Evolutionary conservation across 2,888 invertebrate genomes (phyloP).

Genomic region (Caenorhabditis zanzibari): DNA sequence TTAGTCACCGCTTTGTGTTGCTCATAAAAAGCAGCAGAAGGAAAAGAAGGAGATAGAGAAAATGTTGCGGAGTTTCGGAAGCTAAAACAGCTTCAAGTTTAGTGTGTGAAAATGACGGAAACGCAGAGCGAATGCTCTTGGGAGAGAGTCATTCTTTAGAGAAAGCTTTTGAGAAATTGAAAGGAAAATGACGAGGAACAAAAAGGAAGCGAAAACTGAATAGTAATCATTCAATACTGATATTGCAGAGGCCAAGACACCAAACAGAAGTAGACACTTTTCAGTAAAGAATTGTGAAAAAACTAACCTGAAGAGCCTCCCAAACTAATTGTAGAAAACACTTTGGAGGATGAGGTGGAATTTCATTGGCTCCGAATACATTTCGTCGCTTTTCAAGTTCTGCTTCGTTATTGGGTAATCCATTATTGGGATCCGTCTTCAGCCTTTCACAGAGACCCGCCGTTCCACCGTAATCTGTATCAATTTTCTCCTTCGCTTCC

Average conservation of each 20-base stretch:
- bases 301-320: constrained; percentile 81
- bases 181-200: constrained; percentile 31
- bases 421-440: constrained; percentile 96
- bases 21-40: constrained; percentile 38
- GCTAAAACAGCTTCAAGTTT: constrained; percentile 3
- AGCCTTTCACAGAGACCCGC: constrained; percentile 96
- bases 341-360: constrained; percentile 82
- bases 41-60: constrained; percentile 16
- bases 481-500: constrained; percentile 80
- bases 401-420: constrained; percentile 57
- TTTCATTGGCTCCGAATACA: constrained; percentile 81
- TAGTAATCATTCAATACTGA: background rate
- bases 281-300: too few species aligned
- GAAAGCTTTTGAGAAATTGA: constrained; percentile 33
- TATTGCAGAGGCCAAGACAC: too few species aligned
- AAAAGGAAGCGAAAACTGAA: background rate
- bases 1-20: constrained; percentile 36
- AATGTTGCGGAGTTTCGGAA: constrained; percentile 29
- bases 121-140: constrained; percentile 37
- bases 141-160: constrained; percentile 33
- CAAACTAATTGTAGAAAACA: constrained; percentile 80
- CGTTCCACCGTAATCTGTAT: constrained; percentile 84
- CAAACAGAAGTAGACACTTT: too few species aligned
- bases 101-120: constrained; percentile 31
- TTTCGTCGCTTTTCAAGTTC: constrained; percentile 76